Base-by-base conservation (phyloP, 2,888 invertebrate genomes). In the Cybosia mesomella region DNA sequence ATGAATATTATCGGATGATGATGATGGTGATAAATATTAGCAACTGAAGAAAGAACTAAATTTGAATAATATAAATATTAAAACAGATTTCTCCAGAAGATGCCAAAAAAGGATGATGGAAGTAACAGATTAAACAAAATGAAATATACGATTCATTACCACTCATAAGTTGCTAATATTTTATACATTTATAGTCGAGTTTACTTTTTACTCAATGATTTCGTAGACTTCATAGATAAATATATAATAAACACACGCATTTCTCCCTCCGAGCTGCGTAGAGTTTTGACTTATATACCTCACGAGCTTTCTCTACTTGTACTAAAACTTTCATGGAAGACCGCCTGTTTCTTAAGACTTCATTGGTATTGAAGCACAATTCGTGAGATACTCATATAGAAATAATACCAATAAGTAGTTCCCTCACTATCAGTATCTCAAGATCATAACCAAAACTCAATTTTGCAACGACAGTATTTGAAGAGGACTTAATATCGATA, bases 401-500 rank as follows among this genome's bases (percentile, higher is more conserved):
- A 43, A 15, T 39, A 39, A 39, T 11, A 57, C 21, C 53, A 22
- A 58, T 67, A 70, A 70, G 64, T 70, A 70, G 71, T 64, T 72
- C 74, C 74, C 74, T 79, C 76, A 62, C 71, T 18, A 72, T 68
- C 64, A 71, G 67, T 65, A 63, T 68, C 64, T 66, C 63, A 68
- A 66, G 59, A 62, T 72, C 66, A 36, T 59, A 57, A 34, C 58
- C 22, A 24, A n/a, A 68, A 68, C 49, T 21, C 18, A 64, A 65
- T 67, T 57, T 70, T 60, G 64, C 66, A 75, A 71, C 69, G 71
- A 81, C 60, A 67, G 71, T 73, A 78, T 75, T 73, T 73, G 60
- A 77, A 78, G 65, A 79, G 75, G 75, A 79, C 75, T 77, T 72
- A 67, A 70, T 68, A 69, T 68, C 69, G 59, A 49, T 62, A 71